Evolutionary conservation across 2,113 vertebrate genomes (phyloP).

Genomic region (Crotalus helleri): DNA sequence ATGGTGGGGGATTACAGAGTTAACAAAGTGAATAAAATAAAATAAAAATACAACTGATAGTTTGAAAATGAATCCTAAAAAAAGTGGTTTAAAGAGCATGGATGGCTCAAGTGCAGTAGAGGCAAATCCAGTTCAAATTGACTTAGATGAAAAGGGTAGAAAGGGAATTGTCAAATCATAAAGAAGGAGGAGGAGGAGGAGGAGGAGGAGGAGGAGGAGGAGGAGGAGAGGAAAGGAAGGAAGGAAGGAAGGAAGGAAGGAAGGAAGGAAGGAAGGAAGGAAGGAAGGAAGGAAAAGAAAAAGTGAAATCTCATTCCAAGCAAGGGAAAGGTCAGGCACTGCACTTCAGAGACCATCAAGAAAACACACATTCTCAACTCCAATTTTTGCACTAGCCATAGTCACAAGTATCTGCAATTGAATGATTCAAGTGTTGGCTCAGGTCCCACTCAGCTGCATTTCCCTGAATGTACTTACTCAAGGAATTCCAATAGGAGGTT

Average conservation of each 20-base stretch:
- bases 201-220: no score
- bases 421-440: background rate
- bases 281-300: background rate
- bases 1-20: conserved; percentile 27
- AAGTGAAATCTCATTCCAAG: background rate
- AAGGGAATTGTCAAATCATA: background rate
- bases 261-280: no score
- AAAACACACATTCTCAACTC: background rate
- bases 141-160: background rate
- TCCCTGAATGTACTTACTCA: background rate
- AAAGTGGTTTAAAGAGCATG: background rate
- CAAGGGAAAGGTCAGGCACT: background rate
- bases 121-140: background rate
- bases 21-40: conserved; percentile 27
- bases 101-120: background rate
- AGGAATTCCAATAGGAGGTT: background rate
- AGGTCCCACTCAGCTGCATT: background rate
- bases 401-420: background rate
- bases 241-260: no score
- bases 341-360: background rate
- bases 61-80: background rate
- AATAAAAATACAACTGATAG: conserved; percentile 12
- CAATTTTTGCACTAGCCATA: background rate
- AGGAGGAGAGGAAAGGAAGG: no score
- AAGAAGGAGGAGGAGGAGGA: no score